Conservation (phyloP, 2,113 vertebrate species). For the Panthera uncia region DNA sequence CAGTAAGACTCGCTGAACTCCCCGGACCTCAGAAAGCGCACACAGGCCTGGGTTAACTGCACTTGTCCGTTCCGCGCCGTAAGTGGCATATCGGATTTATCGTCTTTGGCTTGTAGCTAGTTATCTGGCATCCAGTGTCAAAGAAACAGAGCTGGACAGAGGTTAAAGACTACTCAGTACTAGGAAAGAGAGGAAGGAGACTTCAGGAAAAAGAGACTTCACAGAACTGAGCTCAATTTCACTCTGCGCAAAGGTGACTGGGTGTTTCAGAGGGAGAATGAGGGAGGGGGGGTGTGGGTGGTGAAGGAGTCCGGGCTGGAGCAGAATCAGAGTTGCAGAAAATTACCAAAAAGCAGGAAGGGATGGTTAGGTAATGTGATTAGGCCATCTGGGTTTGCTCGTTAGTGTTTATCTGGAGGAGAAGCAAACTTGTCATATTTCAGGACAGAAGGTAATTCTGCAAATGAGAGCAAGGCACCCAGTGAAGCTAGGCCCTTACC, state of each 20-base stretch:
- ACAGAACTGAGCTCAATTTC: not conserved
- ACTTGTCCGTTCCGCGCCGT: not conserved
- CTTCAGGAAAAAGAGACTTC: not conserved
- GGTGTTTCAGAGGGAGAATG: not conserved
- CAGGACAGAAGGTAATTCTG: not conserved
- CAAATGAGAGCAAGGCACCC: not conserved
- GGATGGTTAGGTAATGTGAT: not conserved
- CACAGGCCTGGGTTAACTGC: not conserved
- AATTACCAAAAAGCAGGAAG: not conserved
- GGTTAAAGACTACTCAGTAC: not conserved
- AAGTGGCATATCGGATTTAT: not conserved
- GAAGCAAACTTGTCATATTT: not conserved
- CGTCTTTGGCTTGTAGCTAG: not conserved
- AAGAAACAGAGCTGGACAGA: not conserved
- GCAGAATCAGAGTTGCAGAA: not conserved
- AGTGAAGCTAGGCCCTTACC: not conserved
- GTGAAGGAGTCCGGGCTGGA: accelerated
- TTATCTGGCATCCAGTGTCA: not conserved
- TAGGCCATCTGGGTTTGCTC: not conserved
- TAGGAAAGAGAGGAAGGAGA: no score
- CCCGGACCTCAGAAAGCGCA: not conserved
- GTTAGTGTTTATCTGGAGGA: not conserved
- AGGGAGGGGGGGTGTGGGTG: no score
- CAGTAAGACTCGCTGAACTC: not conserved
- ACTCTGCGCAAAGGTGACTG: not conserved